Conservation (phyloP, 2,888 invertebrate species). For the Alloscopus bannaensis region DNA sequence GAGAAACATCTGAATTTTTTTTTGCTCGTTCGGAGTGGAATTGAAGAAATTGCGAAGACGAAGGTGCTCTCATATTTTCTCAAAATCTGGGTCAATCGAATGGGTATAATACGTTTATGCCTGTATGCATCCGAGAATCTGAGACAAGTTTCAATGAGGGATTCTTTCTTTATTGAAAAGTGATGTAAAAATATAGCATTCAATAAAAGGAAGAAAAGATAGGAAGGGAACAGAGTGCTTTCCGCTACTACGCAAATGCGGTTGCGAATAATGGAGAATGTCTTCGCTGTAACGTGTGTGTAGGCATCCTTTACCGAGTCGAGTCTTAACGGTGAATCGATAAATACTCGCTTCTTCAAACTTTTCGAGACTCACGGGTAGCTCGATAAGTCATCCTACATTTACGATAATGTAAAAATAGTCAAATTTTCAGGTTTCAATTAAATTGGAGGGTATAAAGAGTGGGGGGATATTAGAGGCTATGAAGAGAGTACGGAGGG, state of each 20-base stretch:
- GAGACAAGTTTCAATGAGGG: slow-evolving; percentile 36
- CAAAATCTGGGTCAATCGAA: slow-evolving; percentile 56
- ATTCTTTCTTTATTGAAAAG: slow-evolving; percentile 40
- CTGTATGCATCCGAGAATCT: neutral
- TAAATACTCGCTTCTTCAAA: too few relatives aligned
- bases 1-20: slow-evolving; percentile 44
- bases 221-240: neutral
- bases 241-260: too few relatives aligned
- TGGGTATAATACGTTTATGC: slow-evolving; percentile 34
- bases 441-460: too few relatives aligned
- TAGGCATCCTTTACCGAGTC: too few relatives aligned
- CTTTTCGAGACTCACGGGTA: too few relatives aligned
- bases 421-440: too few relatives aligned
- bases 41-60: slow-evolving; percentile 31
- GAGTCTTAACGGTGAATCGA: too few relatives aligned
- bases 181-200: slow-evolving; percentile 32
- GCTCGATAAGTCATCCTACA: too few relatives aligned
- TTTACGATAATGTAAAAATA: too few relatives aligned
- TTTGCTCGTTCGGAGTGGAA: slow-evolving; percentile 34
- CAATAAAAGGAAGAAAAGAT: slow-evolving; percentile 14
- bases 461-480: too few relatives aligned
- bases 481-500: too few relatives aligned
- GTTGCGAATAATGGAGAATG: slow-evolving; percentile 18
- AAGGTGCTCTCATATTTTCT: slow-evolving; percentile 39
- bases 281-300: too few relatives aligned